Conservation (phyloP, 2,113 vertebrate species). For the Albula glossodonta region DNA sequence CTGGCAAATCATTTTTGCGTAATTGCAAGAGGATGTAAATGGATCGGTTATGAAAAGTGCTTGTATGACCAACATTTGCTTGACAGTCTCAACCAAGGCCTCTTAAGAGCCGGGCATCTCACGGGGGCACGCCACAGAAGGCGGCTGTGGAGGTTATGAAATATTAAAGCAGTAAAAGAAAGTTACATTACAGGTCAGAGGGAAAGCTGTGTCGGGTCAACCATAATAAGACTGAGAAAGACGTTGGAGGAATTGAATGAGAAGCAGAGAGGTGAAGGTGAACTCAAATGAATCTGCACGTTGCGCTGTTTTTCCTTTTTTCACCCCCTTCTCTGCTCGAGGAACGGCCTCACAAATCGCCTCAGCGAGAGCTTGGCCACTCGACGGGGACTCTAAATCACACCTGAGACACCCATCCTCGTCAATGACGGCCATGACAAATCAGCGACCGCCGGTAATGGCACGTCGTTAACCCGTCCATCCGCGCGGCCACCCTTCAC, state of each 20-base stretch:
- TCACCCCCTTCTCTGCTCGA: too few species aligned
- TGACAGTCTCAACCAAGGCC: neutral
- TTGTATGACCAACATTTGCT: neutral
- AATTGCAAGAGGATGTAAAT: neutral
- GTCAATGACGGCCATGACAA: neutral
- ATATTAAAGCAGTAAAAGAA: neutral
- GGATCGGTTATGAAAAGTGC: neutral
- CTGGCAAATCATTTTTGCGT: neutral
- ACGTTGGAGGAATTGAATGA: neutral
- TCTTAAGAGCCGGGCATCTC: neutral
- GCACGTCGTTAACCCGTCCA: neutral
- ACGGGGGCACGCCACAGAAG: neutral
- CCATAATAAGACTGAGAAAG: neutral
- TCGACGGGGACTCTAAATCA: neutral
- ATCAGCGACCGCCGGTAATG: neutral
- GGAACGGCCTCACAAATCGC: neutral
- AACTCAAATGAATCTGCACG: neutral
- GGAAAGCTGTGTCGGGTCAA: neutral
- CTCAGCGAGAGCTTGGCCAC: neutral
- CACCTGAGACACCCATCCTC: neutral
- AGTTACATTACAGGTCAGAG: neutral
- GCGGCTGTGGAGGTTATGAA: neutral
- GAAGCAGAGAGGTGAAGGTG: neutral
- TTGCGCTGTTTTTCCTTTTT: neutral
- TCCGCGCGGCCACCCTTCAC: neutral